A percentile compares a stretch with the other conserved stretches of the same genome.
These are phyloP conservation scores for Neogale vison DNA, from an alignment of 2,113 vertebrate genomes.

Conservation along the genomic window DNA sequence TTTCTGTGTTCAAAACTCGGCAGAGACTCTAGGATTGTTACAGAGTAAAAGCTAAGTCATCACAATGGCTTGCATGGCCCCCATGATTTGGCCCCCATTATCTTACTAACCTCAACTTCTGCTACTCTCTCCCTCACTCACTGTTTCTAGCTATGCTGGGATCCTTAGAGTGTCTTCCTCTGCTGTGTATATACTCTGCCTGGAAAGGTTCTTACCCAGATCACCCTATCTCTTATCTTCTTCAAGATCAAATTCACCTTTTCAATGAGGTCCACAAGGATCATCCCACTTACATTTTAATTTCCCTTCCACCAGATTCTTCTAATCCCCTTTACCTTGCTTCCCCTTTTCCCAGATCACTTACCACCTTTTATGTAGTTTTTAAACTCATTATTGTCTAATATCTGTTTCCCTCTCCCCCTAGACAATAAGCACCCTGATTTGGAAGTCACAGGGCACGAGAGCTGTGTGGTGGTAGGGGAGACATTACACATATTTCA, in stretches of 20 bases:
- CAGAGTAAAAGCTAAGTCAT: not conserved
- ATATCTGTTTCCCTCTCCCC: too few relatives aligned
- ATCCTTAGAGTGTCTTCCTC: not conserved
- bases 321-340: not conserved
- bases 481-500: not conserved
- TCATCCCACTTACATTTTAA: not conserved
- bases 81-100: not conserved
- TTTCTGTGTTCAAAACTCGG: not conserved
- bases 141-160: not conserved
- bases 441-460: not conserved
- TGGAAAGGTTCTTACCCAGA: not conserved
- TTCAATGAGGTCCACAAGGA: not conserved
- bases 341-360: not conserved
- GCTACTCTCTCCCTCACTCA: not conserved
- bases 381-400: not conserved
- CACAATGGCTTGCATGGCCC: not conserved
- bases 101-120: not conserved
- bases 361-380: not conserved
- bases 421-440: not conserved
- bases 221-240: not conserved
- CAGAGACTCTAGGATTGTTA: not conserved
- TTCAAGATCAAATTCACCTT: not conserved
- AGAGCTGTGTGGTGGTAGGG: rapidly evolving
- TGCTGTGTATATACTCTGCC: not conserved
- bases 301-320: not conserved